Evolutionary conservation across 1,140 invertebrate species (phyloP).

Genomic region (Papilio polyxenes): DNA sequence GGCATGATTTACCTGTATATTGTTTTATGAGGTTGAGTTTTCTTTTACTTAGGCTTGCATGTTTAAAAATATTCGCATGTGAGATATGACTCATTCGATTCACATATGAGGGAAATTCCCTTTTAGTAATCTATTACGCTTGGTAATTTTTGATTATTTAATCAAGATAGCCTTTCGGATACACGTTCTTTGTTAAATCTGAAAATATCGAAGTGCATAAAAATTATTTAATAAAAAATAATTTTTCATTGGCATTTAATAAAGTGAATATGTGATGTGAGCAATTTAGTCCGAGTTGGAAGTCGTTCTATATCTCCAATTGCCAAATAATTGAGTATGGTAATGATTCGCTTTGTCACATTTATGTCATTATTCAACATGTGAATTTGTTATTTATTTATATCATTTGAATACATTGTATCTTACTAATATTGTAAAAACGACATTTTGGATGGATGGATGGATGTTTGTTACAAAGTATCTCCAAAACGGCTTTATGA

Average conservation of each 20-base stretch:
- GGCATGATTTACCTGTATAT: background rate
- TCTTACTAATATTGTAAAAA: background rate
- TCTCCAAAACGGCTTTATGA: too few species aligned
- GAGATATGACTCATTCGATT: background rate
- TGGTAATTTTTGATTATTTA: background rate
- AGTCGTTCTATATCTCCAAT: background rate
- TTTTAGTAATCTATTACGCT: background rate
- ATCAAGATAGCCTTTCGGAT: background rate
- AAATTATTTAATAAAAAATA: background rate
- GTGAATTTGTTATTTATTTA: constrained; percentile 3
- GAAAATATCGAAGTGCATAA: background rate
- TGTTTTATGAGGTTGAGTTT: background rate
- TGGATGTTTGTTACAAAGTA: too few species aligned
- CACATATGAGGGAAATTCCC: background rate
- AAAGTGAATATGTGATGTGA: too few species aligned
- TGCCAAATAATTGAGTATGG: constrained; percentile 23
- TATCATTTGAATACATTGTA: background rate
- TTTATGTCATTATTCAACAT: background rate
- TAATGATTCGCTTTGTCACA: constrained; percentile 10
- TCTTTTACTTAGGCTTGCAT: background rate
- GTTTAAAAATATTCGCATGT: background rate
- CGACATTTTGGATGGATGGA: too few species aligned
- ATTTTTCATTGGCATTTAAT: background rate
- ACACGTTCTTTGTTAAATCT: background rate
- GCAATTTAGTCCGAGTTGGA: background rate